Evolutionary conservation across 1,140 invertebrate genomes (phyloP).

Genomic region (Myzus persicae): DNA sequence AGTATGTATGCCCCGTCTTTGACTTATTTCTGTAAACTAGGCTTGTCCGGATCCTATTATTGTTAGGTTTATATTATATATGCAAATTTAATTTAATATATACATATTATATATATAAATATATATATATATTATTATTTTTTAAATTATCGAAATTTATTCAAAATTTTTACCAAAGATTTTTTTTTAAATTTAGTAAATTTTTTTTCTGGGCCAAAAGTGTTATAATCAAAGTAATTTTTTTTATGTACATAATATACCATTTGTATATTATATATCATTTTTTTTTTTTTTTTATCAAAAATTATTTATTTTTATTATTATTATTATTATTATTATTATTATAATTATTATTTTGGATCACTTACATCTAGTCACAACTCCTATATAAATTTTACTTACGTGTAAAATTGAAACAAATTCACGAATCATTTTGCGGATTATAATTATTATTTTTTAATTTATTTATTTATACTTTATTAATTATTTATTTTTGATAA

Average conservation of each 20-base stretch:
- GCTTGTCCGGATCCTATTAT: slow-evolving; percentile 70
- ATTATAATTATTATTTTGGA: slow-evolving; percentile 52
- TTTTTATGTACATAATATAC: slow-evolving; percentile 51
- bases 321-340: slow-evolving; percentile 53
- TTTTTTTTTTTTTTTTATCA: slow-evolving; percentile 52
- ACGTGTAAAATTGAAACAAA: slow-evolving; percentile 41
- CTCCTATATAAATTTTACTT: slow-evolving; percentile 54
- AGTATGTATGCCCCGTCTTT: slow-evolving; percentile 71
- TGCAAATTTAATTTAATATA: slow-evolving; percentile 53
- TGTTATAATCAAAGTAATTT: slow-evolving; percentile 57
- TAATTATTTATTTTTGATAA: slow-evolving; percentile 58
- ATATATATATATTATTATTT: slow-evolving; percentile 30
- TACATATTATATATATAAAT: slow-evolving; percentile 43
- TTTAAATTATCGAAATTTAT: slow-evolving; percentile 55
- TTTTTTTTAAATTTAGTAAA: slow-evolving; percentile 54
- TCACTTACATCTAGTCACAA: slow-evolving; percentile 57
- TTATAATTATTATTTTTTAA: slow-evolving; percentile 54
- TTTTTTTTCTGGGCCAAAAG: slow-evolving; percentile 37
- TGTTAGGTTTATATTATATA: slow-evolving; percentile 63
- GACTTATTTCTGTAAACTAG: slow-evolving; percentile 70
- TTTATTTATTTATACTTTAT: slow-evolving; percentile 58
- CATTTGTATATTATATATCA: slow-evolving; percentile 54
- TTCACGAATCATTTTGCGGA: slow-evolving; percentile 53
- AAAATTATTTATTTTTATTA: slow-evolving; percentile 55
- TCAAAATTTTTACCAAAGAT: slow-evolving; percentile 58